phyloP scores from a whole-genome alignment of 2,888 invertebrate genomes.

The Hemicrepidius hirtus region DNA sequence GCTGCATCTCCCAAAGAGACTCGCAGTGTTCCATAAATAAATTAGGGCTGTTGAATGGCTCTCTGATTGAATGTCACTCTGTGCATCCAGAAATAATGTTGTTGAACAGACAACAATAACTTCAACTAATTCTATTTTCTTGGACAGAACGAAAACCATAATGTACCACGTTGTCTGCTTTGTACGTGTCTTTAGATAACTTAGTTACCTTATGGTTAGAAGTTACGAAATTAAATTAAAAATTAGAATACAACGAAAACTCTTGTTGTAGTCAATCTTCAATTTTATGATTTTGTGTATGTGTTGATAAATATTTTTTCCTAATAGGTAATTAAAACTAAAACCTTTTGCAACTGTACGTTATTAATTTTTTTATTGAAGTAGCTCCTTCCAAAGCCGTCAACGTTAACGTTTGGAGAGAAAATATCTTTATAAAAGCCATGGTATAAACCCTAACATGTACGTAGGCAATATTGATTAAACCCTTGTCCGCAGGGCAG shows the following conservation, averaged over 20 bases:
- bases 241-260: not conserved
- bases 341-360: too few species aligned
- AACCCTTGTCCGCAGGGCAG: not conserved
- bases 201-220: not conserved
- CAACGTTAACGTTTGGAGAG: not conserved
- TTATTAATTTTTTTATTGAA: too few species aligned
- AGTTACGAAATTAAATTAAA: not conserved
- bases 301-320: too few species aligned
- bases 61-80: slow-evolving; percentile 36
- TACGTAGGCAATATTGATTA: slow-evolving; percentile 12
- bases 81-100: slow-evolving; percentile 24
- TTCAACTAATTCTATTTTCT: slow-evolving; percentile 8
- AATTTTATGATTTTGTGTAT: too few species aligned
- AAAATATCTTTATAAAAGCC: not conserved
- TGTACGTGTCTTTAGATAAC: not conserved
- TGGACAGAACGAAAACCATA: not conserved
- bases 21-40: slow-evolving; percentile 22
- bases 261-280: too few species aligned
- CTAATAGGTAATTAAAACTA: too few species aligned
- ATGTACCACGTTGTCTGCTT: not conserved
- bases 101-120: slow-evolving; percentile 21
- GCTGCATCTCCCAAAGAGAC: slow-evolving; percentile 28
- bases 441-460: not conserved
- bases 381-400: too few species aligned
- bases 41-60: slow-evolving; percentile 29